Evolutionary conservation across 2,888 invertebrate species (phyloP).

Genomic region (Leptopilina drosophilae): DNA sequence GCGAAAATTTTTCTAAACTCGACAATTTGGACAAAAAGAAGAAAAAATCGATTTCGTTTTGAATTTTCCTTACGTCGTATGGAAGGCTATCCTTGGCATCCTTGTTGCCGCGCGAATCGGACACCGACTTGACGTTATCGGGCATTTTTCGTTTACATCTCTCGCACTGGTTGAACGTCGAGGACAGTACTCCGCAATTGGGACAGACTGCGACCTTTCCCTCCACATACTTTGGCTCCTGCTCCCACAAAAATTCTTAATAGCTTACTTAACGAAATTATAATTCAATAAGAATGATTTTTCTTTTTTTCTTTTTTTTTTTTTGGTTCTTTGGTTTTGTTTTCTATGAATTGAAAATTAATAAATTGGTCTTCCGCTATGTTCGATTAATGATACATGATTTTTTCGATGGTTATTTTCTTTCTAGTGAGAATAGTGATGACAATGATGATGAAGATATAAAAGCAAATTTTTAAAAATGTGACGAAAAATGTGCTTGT

Average conservation of each 20-base stretch:
- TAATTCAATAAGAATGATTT: background rate
- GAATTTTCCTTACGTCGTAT: conserved; percentile 54
- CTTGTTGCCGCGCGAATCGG: conserved; percentile 41
- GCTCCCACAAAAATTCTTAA: conserved; percentile 54
- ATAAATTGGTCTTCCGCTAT: conserved; percentile 29
- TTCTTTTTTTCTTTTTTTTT: background rate
- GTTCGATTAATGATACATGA: conserved; percentile 19
- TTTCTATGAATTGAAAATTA: background rate
- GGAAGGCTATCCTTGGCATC: conserved; percentile 57
- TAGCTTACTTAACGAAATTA: conserved; percentile 1
- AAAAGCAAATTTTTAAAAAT: too few relatives aligned
- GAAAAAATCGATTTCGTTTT: background rate
- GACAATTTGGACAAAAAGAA: background rate
- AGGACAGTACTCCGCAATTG: conserved; percentile 88
- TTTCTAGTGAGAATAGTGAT: too few relatives aligned
- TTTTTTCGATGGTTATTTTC: background rate
- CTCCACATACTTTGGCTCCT: conserved; percentile 60
- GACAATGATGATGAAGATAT: too few relatives aligned
- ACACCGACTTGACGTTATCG: conserved; percentile 84
- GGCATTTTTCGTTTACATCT: conserved; percentile 85
- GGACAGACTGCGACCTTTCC: conserved; percentile 89
- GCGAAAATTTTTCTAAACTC: background rate
- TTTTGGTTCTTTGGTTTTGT: too few relatives aligned
- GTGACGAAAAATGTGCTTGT: too few relatives aligned
- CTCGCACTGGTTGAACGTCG: conserved; percentile 88